Base-by-base conservation (phyloP, 2,797 vertebrate species). In the Carcharodon carcharias region DNA sequence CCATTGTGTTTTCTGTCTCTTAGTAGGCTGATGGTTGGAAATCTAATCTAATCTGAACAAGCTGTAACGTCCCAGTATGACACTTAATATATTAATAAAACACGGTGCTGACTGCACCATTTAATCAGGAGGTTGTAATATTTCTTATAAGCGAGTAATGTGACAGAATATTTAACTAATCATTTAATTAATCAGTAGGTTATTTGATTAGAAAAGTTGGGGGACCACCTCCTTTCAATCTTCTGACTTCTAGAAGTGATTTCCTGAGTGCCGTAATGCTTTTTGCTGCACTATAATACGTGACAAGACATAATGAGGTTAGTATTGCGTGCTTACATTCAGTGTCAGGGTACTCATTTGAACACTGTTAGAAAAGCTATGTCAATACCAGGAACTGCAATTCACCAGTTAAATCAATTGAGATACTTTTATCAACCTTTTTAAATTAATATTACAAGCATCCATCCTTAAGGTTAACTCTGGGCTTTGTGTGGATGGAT, bases 41-140 rank as follows among this genome's bases (percentile, higher is more conserved):
- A 95, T 95, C 65, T 40, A 95, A 95, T 69, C 63, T 45, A 69
- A 94, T 28, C 93, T 95, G 63, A 56, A 71, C 45, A 95, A 56
- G 69, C 31, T 54, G 54, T 31, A 73, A 71, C 45, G n/a, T 58
- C 54, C 26, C 28, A 35, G 67, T 95, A 31, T 54, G 45, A 71
- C 69, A 56, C 45, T 50, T 54, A 95, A 95, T 45, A 45, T 65
- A 95, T 95, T 95, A 56, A 28, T 77, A 56, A 65, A 77, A 50
- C 67, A 71, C 16, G 94, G 77, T 35, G 69, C 89, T 73, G 40
- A 35, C 50, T 40, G 16, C 93, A 95, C 16, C 91, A n/a, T 73
- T 95, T 77, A 73, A 95, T 95, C 67, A 95, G 67, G 50, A 56
- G 40, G 31, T 95, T 95, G 50, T 73, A 95, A 95, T 69, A 73